Conservation (phyloP, 2,888 invertebrate genomes). For the Lycaena phlaeas region DNA sequence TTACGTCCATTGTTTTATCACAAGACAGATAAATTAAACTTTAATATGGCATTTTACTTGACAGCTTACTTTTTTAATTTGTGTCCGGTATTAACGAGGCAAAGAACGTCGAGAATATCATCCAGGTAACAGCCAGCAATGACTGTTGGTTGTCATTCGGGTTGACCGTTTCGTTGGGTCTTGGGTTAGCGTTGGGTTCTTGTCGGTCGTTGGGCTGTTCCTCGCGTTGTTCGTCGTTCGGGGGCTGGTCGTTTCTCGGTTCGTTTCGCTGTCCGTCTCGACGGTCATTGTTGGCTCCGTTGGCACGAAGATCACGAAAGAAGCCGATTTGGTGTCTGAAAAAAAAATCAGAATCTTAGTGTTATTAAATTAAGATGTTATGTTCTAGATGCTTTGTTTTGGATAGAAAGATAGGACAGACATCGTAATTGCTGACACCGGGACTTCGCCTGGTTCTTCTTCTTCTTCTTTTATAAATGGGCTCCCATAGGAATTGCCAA, state of each 20-base stretch:
- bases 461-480: too few species aligned
- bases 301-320: conserved; percentile 75
- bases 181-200: conserved; percentile 21
- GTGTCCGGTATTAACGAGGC: conserved; percentile 94
- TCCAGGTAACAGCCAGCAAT: conserved; percentile 85
- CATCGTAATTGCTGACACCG: too few species aligned
- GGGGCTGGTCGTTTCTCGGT: conserved; percentile 17
- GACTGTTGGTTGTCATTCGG: conserved; percentile 39
- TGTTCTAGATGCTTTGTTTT: too few species aligned
- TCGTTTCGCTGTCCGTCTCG: not conserved
- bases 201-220: conserved; percentile 16
- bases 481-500: too few species aligned
- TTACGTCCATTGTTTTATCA: too few species aligned
- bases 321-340: conserved; percentile 82
- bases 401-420: too few species aligned
- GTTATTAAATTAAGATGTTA: too few species aligned
- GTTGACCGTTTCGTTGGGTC: conserved; percentile 28
- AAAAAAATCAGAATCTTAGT: too few species aligned
- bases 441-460: too few species aligned
- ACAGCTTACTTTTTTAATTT: conserved; percentile 62
- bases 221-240: not conserved
- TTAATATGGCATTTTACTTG: too few species aligned
- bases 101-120: conserved; percentile 94
- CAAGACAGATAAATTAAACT: too few species aligned
- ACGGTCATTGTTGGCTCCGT: conserved; percentile 26